Conservation (phyloP, 1,140 invertebrate species). For the Musca vetustissima region DNA sequence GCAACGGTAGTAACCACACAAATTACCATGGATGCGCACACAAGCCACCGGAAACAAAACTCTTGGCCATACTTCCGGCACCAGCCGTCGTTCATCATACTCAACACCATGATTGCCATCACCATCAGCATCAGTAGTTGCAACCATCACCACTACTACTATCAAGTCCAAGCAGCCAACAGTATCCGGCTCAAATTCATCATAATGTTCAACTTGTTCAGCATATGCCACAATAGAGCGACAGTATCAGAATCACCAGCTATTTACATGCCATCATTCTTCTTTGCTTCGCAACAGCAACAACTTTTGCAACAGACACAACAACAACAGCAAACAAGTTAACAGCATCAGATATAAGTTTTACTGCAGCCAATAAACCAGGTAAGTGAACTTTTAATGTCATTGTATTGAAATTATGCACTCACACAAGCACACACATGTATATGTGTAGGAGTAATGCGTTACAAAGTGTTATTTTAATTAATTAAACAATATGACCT, state of each 20-base stretch:
- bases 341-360: slow-evolving; percentile 1
- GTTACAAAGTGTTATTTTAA: too few relatives aligned
- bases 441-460: too few relatives aligned
- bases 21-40: slow-evolving; percentile 54
- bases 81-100: slow-evolving; percentile 43
- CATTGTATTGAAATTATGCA: too few relatives aligned
- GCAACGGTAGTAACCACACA: slow-evolving; percentile 51
- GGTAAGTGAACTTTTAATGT: slow-evolving; percentile 7
- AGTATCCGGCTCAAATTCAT: slow-evolving; percentile 46
- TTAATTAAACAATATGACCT: too few relatives aligned
- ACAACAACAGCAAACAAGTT: neutral
- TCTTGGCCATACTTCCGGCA: slow-evolving; percentile 54
- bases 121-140: slow-evolving; percentile 33
- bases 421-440: too few relatives aligned
- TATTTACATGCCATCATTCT: neutral
- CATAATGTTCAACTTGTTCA: slow-evolving; percentile 49
- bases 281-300: neutral
- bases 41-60: slow-evolving; percentile 55
- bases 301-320: neutral
- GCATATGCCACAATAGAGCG: slow-evolving; percentile 32
- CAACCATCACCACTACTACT: slow-evolving; percentile 20
- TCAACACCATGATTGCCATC: slow-evolving; percentile 34
- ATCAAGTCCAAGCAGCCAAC: slow-evolving; percentile 37
- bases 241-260: slow-evolving; percentile 14
- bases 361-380: neutral